Base-by-base conservation (phyloP, 37 sponge, comb jelly and placozoan genomes). In the Eunapius fragilis region DNA sequence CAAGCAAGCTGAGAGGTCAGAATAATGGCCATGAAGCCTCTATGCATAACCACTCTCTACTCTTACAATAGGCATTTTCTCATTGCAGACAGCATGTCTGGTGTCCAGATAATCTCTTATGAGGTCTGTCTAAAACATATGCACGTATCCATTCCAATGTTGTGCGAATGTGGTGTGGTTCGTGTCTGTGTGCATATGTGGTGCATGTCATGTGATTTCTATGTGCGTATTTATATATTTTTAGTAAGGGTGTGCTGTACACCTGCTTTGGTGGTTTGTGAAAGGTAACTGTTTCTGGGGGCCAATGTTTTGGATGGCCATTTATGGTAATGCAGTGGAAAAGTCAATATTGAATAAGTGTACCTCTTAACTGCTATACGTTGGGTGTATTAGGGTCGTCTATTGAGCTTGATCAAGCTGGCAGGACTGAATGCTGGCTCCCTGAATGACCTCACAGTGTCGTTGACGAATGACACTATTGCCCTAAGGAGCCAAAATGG, bases 401-500 rank as follows among this genome's bases (percentile, higher is more conserved):
- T 81, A 22, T 80, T 98, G 25, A 86, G 84, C 81, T 79, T 78
- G 30, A 83, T 94, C 67, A 96, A 96, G 85, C 69, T 77, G 36
- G 71, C 77, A 27, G 88, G 95, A 25, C 30, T 90, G 19, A 31
- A 36, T 25, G 36, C 89, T 3, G 93, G 87, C 69, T 30, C 91
- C 25, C 89, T 98, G 72, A 92, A 81, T 45, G n/a, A 50, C 34
- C 91, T 90, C 47, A 90, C 77, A 0, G 81, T 92, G 17, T 78
- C 93, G 0, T 25, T 98, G 47, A 86, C 91, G 31, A 85, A 71
- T 73, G 98, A 98, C 82, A 94, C 93, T 2, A 74, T 98, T 0
- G 96, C 84, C 26, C 67, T 96, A 0, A 87, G 89, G 72, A 93
- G 96, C 79, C 79, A 92, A 58, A 93, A 98, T 81, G 95, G 84